Evolutionary conservation across 2,113 vertebrate species (phyloP).

Genomic region (Gobiocypris rarus): DNA sequence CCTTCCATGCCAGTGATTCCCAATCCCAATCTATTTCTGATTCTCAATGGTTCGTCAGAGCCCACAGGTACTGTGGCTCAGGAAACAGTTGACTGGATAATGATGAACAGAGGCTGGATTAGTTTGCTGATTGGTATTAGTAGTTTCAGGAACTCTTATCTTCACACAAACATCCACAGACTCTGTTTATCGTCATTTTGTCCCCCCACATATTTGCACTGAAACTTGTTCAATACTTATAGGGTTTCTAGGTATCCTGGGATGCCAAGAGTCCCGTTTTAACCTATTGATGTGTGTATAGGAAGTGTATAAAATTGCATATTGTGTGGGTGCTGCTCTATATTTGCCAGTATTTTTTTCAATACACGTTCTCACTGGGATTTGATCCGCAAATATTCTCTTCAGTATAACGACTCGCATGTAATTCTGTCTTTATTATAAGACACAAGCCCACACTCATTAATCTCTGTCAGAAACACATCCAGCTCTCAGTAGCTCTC

Average conservation of each 20-base stretch:
- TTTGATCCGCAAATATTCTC: not conserved
- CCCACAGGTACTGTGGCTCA: constrained; percentile 15
- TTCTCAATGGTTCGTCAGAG: constrained; percentile 15
- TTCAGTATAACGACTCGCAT: too few relatives aligned
- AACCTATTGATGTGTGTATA: not conserved
- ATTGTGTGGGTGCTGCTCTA: not conserved
- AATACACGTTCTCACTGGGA: not conserved
- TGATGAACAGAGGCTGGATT: not conserved
- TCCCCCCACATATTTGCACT: not conserved
- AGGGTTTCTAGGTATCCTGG: not conserved
- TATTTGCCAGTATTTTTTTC: not conserved
- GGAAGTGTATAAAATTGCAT: not conserved
- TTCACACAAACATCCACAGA: not conserved
- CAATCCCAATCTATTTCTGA: constrained; percentile 8
- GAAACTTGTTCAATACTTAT: constrained; percentile 13
- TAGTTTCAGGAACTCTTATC: constrained; percentile 17
- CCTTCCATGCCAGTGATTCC: constrained; percentile 27
- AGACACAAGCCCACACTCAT: not conserved
- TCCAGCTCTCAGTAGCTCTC: too few relatives aligned
- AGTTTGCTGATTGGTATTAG: constrained; percentile 27
- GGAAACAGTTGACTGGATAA: constrained; percentile 19
- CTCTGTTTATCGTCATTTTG: not conserved
- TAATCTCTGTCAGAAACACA: not conserved
- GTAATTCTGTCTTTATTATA: not conserved
- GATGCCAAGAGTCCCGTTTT: not conserved